These are phyloP conservation scores for Typhlichthys subterraneus DNA, from an alignment of 2,797 vertebrate genomes.

Conservation along the genomic window DNA sequence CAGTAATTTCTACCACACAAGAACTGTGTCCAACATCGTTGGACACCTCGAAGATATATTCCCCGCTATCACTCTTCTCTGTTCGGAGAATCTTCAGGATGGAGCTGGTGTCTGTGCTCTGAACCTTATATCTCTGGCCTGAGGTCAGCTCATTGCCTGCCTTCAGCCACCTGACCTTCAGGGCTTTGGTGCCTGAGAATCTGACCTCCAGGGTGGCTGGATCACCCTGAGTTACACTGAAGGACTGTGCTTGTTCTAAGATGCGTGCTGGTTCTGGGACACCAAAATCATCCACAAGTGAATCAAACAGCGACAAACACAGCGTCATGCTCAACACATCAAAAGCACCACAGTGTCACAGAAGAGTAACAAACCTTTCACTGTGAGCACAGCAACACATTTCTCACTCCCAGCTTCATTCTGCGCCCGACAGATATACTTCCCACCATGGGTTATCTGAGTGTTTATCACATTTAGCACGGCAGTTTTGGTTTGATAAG, in stretches of 20 bases:
- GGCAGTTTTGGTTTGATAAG: slow-evolving; percentile 84
- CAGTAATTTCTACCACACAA: slow-evolving; percentile 87
- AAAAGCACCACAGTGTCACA: slow-evolving; percentile 16
- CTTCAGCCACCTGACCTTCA: slow-evolving; percentile 90
- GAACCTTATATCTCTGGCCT: slow-evolving; percentile 90
- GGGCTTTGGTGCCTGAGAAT: slow-evolving; percentile 91
- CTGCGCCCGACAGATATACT: slow-evolving; percentile 91
- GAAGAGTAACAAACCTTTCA: slow-evolving; percentile 88
- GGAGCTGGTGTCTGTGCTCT: slow-evolving; percentile 86
- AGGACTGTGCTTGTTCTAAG: slow-evolving; percentile 83
- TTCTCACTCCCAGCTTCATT: slow-evolving; percentile 92
- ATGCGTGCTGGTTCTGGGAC: slow-evolving; percentile 87
- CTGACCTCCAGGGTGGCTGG: slow-evolving; percentile 86
- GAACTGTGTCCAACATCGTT: slow-evolving; percentile 91
- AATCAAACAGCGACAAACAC: slow-evolving; percentile 22
- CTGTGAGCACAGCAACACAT: slow-evolving; percentile 84
- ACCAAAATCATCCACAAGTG: slow-evolving; percentile 28
- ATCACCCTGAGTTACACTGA: slow-evolving; percentile 91
- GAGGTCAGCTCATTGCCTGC: slow-evolving; percentile 85
- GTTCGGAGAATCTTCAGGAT: slow-evolving; percentile 89
- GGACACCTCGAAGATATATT: slow-evolving; percentile 91
- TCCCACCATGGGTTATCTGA: slow-evolving; percentile 88
- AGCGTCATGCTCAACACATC: slow-evolving; percentile 31
- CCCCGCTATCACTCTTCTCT: slow-evolving; percentile 88
- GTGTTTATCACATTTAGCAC: slow-evolving; percentile 86